Conservation (phyloP, 2,888 invertebrate species). For the Augochlorella aurata region DNA sequence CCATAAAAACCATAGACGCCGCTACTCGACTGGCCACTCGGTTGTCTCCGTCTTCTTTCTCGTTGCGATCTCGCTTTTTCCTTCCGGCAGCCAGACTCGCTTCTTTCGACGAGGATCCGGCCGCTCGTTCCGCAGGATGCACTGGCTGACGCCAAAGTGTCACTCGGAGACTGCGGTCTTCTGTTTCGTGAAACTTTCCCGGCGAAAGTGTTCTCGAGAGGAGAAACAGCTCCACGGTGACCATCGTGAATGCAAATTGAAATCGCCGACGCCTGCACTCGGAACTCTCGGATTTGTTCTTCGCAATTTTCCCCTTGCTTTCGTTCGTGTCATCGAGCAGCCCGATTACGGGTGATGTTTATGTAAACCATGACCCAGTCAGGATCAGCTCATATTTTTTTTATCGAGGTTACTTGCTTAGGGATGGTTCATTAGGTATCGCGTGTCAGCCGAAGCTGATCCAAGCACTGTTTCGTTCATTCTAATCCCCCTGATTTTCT, state of each 20-base stretch:
- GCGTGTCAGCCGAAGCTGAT: too few species aligned
- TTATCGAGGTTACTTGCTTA: too few species aligned
- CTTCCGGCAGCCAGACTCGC: conserved; percentile 24
- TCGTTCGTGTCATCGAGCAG: background rate
- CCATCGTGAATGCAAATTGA: conserved; percentile 37
- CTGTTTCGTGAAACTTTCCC: conserved; percentile 32
- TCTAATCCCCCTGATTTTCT: too few species aligned
- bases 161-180: conserved; percentile 22
- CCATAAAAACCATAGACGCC: conserved; percentile 25
- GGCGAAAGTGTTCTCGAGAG: conserved; percentile 30
- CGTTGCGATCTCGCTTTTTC: conserved; percentile 11
- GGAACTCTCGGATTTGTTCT: background rate
- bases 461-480: too few species aligned
- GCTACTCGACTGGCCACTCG: conserved; percentile 6
- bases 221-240: conserved; percentile 8
- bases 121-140: conserved; percentile 21
- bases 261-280: background rate
- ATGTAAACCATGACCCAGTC: background rate
- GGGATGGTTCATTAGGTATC: too few species aligned
- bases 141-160: conserved; percentile 32
- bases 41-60: background rate
- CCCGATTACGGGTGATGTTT: background rate
- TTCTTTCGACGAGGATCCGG: conserved; percentile 14
- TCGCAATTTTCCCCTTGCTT: background rate
- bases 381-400: too few species aligned